phyloP scores from a whole-genome alignment of 2,797 vertebrate genomes.

The Bradypus variegatus region DNA sequence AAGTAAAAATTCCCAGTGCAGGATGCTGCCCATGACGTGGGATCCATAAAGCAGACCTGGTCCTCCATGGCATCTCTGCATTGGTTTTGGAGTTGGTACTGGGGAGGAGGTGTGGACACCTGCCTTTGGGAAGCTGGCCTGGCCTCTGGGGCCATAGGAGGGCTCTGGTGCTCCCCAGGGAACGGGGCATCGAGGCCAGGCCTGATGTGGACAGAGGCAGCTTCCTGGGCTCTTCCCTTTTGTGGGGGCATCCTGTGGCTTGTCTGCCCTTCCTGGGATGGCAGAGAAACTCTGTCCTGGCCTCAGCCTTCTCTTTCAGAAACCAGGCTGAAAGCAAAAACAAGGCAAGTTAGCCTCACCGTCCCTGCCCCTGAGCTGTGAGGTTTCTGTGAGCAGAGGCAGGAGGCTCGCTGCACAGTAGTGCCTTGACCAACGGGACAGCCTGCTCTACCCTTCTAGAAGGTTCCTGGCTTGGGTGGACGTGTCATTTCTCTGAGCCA shows the following conservation, averaged over 20 bases:
- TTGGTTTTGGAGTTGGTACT: not conserved
- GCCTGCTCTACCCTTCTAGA: too few relatives aligned
- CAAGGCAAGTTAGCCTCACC: not conserved
- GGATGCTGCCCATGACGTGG: not conserved
- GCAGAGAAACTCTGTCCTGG: not conserved
- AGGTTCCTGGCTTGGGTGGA: not conserved
- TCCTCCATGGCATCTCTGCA: rapidly evolving
- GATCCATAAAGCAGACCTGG: not conserved
- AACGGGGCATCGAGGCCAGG: not conserved
- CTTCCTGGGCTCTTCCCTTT: not conserved
- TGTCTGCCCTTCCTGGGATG: not conserved
- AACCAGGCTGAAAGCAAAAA: not conserved
- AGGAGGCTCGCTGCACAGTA: not conserved
- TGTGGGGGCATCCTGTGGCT: not conserved
- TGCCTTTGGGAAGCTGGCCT: not conserved
- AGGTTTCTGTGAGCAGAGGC: not conserved
- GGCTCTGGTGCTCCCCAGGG: not conserved
- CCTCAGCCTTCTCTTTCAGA: not conserved
- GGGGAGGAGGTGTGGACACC: not conserved
- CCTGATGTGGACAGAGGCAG: not conserved
- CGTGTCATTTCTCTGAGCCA: not conserved
- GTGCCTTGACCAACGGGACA: not conserved
- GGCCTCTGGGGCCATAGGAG: not conserved
- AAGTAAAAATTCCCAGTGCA: not conserved
- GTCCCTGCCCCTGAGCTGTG: not conserved